A percentile compares a stretch with the other conserved stretches of the same genome.
Evolutionary conservation across 2,113 vertebrate genomes (phyloP).

Genomic region (Pollimyrus isidori): DNA sequence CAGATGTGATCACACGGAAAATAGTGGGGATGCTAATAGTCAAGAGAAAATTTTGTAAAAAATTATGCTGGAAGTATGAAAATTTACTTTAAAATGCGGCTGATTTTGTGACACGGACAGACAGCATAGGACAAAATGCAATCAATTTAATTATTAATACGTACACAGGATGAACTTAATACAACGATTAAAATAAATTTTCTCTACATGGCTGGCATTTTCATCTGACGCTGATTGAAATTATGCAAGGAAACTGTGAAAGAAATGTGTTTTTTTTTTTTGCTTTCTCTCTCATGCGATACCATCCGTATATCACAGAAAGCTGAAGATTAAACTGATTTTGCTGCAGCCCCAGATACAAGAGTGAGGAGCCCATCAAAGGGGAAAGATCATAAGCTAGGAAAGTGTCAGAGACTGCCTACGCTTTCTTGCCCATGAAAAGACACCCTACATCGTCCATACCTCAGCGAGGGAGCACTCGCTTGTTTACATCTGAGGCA

Average conservation of each 20-base stretch:
- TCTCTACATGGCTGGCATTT: neutral
- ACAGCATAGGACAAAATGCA: neutral
- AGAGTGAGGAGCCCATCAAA: neutral
- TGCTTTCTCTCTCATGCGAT: neutral
- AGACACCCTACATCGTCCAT: neutral
- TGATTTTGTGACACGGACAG: neutral
- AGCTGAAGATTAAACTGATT: neutral
- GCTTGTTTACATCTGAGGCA: neutral
- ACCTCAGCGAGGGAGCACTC: neutral
- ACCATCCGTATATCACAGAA: neutral
- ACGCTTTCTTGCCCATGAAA: neutral
- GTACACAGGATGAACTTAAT: neutral
- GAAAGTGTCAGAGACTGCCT: neutral
- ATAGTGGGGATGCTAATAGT: neutral
- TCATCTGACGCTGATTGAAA: neutral
- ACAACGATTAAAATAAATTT: neutral
- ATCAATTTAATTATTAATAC: neutral
- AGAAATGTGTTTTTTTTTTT: neutral
- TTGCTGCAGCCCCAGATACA: neutral
- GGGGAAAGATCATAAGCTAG: neutral
- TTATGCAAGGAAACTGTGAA: neutral
- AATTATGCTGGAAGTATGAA: neutral
- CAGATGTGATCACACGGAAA: neutral
- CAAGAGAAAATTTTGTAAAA: neutral
- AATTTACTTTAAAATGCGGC: neutral